A percentile compares a stretch with the other conserved stretches of the same genome.
Evolutionary conservation across 2,888 invertebrate genomes (phyloP).

Genomic region (Octodonta nipae): DNA sequence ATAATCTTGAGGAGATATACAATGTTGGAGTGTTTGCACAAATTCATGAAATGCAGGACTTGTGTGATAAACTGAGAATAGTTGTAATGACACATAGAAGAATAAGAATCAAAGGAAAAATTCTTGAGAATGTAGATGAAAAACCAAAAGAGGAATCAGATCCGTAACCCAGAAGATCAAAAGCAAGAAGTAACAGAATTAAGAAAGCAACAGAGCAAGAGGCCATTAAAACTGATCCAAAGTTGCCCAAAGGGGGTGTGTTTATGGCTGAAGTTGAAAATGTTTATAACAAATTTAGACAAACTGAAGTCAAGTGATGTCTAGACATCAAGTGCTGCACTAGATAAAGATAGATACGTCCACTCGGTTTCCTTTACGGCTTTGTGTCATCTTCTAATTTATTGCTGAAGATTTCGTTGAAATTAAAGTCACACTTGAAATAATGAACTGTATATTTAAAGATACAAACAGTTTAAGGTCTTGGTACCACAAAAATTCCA

Average conservation of each 20-base stretch:
- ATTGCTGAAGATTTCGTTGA: too few species aligned
- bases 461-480: too few species aligned
- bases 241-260: constrained; percentile 38
- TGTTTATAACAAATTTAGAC: constrained; percentile 76
- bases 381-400: too few species aligned
- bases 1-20: constrained; percentile 70
- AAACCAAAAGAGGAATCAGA: constrained; percentile 49
- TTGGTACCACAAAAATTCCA: too few species aligned
- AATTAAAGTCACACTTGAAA: too few species aligned
- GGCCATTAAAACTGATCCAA: constrained; percentile 8
- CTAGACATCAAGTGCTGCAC: too few species aligned
- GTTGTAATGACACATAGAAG: constrained; percentile 91
- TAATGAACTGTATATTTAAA: too few species aligned
- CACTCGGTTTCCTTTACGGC: too few species aligned
- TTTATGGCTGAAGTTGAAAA: constrained; percentile 89
- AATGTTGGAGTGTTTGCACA: constrained; percentile 91
- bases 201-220: constrained; percentile 22
- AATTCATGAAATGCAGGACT: constrained; percentile 92
- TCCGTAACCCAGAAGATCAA: constrained; percentile 43
- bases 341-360: too few species aligned
- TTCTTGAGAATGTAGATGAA: constrained; percentile 59
- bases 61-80: constrained; percentile 76
- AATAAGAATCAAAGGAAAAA: constrained; percentile 66
- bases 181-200: constrained; percentile 30
- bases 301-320: too few species aligned